Evolutionary conservation across 2,888 invertebrate species (phyloP).

Genomic region (Sminthurinus aureus): DNA sequence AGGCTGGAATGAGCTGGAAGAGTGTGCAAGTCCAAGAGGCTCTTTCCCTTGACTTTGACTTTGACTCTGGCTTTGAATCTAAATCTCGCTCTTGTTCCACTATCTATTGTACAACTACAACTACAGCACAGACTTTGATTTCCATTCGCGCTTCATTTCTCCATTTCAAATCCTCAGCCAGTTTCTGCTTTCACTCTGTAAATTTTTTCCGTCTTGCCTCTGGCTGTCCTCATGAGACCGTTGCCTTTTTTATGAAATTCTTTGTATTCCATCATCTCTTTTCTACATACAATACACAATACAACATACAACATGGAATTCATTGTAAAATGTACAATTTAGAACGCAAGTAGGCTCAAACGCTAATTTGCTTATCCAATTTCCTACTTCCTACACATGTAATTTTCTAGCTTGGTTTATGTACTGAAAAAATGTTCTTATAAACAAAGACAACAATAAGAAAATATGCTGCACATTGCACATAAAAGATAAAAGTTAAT

Average conservation of each 20-base stretch:
- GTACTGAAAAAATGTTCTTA: too few relatives aligned
- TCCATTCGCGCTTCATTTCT: constrained; percentile 2
- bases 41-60: background rate
- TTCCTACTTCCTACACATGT: too few relatives aligned
- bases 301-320: background rate
- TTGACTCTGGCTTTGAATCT: too few relatives aligned
- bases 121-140: background rate
- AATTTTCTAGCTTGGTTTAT: too few relatives aligned
- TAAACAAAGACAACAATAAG: too few relatives aligned
- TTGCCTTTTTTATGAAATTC: background rate
- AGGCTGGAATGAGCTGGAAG: background rate
- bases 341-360: too few relatives aligned
- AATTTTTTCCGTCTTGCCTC: background rate
- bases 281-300: too few relatives aligned
- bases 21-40: too few relatives aligned
- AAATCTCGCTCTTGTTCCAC: background rate
- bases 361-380: too few relatives aligned
- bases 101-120: background rate
- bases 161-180: background rate
- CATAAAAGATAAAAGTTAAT: too few relatives aligned
- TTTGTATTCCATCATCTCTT: background rate
- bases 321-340: too few relatives aligned
- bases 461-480: too few relatives aligned
- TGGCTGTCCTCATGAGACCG: background rate
- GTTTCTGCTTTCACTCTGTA: background rate